Conservation (phyloP, 2,113 vertebrate species). For the Bothrops jararaca region DNA sequence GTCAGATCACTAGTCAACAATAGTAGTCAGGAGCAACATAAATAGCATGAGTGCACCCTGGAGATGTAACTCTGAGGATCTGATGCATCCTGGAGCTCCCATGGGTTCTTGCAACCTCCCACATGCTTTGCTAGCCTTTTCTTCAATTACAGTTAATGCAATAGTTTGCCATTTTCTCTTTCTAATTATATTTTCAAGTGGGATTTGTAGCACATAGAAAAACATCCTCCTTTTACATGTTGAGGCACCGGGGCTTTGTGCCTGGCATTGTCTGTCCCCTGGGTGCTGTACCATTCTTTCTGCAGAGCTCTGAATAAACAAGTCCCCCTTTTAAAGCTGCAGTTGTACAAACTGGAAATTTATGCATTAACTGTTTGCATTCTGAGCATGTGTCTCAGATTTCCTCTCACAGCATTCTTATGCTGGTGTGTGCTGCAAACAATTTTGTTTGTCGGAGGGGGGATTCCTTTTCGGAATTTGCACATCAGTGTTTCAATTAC, state of each 20-base stretch:
- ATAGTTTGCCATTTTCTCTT: slow-evolving; percentile 96
- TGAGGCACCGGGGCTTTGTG: slow-evolving; percentile 82
- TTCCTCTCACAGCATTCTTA: slow-evolving; percentile 83
- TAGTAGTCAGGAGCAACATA: slow-evolving; percentile 88
- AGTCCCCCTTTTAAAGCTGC: slow-evolving; percentile 84
- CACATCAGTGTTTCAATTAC: slow-evolving; percentile 67
- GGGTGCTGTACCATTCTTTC: slow-evolving; percentile 85
- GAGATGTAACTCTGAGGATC: slow-evolving; percentile 92
- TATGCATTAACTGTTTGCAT: slow-evolving; percentile 90
- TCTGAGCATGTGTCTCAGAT: slow-evolving; percentile 92
- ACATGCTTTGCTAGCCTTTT: slow-evolving; percentile 93
- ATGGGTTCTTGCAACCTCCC: slow-evolving; percentile 90
- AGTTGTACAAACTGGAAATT: slow-evolving; percentile 84
- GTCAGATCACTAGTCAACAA: slow-evolving; percentile 87
- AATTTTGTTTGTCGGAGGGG: slow-evolving; percentile 60
- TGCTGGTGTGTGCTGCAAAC: slow-evolving; percentile 68
- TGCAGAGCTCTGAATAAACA: slow-evolving; percentile 93
- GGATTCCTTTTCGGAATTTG: slow-evolving; percentile 65
- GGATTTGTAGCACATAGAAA: slow-evolving; percentile 93
- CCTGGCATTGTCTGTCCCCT: slow-evolving; percentile 82
- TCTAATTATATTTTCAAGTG: slow-evolving; percentile 99
- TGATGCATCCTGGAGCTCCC: slow-evolving; percentile 91
- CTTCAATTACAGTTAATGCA: slow-evolving; percentile 99
- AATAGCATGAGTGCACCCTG: slow-evolving; percentile 91
- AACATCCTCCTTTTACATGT: slow-evolving; percentile 87